These are phyloP conservation scores for Oryzias woworae DNA, from an alignment of 2,113 vertebrate species.

Conservation along the genomic window DNA sequence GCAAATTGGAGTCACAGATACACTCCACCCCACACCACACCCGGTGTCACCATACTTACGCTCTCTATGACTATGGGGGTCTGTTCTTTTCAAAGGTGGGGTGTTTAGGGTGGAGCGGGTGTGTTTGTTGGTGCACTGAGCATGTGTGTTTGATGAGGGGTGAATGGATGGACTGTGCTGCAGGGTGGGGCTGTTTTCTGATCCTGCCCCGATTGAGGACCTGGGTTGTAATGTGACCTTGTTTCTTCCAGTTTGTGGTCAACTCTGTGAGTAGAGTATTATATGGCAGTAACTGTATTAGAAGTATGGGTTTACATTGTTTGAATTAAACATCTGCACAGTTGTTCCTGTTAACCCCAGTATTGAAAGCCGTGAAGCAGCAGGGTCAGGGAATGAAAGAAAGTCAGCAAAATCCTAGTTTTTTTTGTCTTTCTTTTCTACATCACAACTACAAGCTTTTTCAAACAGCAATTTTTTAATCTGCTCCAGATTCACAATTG, in stretches of 20 bases:
- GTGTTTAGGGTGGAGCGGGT: conserved; percentile 49
- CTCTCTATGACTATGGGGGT: conserved; percentile 55
- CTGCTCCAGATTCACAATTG: too few relatives aligned
- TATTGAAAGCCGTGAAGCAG: too few relatives aligned
- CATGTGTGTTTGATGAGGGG: conserved; percentile 33
- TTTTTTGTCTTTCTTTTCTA: too few relatives aligned
- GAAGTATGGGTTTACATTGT: conserved; percentile 11
- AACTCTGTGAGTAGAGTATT: conserved; percentile 27
- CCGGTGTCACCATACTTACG: conserved; percentile 54
- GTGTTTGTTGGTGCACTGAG: conserved; percentile 40
- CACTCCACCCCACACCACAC: conserved; percentile 63
- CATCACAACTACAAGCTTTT: too few relatives aligned
- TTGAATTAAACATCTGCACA: neutral
- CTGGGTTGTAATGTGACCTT: conserved; percentile 39
- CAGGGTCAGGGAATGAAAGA: too few relatives aligned
- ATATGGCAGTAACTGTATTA: neutral
- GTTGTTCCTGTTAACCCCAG: too few relatives aligned
- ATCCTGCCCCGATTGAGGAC: conserved; percentile 50
- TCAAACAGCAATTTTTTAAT: too few relatives aligned
- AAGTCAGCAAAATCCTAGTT: too few relatives aligned
- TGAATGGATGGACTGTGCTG: conserved; percentile 61
- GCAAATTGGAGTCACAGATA: conserved; percentile 59
- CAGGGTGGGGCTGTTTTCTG: conserved; percentile 56
- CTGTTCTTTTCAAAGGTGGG: conserved; percentile 56
- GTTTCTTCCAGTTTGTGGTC: conserved; percentile 36